Percentiles rank a stretch among this genome's conserved stretches.
These are phyloP conservation scores for Pipistrellus pygmaeus DNA, from an alignment of 2,797 vertebrate genomes.

Conservation along the genomic window DNA sequence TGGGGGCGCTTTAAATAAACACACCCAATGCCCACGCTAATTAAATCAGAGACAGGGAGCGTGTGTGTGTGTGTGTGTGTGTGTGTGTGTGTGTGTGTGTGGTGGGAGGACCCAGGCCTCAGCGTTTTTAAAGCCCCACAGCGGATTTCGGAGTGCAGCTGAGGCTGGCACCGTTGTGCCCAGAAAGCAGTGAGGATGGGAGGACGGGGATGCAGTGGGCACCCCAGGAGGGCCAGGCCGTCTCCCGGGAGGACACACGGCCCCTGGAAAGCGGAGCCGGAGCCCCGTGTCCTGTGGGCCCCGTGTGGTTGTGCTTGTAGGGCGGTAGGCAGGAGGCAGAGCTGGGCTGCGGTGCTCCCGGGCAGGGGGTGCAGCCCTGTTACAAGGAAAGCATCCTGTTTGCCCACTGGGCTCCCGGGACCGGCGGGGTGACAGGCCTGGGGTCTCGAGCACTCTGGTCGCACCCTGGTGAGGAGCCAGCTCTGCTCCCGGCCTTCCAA, in stretches of 20 bases:
- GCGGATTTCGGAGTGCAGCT: neutral
- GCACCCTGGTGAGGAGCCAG: neutral
- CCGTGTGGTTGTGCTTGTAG: neutral
- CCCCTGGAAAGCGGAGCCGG: neutral
- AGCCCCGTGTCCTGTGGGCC: neutral
- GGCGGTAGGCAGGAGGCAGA: neutral
- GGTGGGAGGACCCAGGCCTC: neutral
- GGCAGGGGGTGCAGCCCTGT: neutral
- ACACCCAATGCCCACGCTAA: neutral
- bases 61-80: too few species aligned
- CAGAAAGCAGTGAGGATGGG: neutral
- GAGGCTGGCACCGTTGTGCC: neutral
- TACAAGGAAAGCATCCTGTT: neutral
- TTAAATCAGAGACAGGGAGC: slow-evolving; percentile 53
- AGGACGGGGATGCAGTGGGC: neutral
- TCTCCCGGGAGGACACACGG: neutral
- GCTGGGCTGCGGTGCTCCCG: neutral
- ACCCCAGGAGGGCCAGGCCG: neutral
- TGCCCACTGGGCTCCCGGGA: neutral
- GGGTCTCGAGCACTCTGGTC: neutral
- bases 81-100: too few species aligned
- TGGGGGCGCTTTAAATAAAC: neutral
- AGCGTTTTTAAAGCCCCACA: neutral
- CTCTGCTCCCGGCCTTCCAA: neutral
- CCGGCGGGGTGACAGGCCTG: neutral